Evolutionary conservation across 2,797 vertebrate genomes (phyloP).

Genomic region (Macrochelys suwanniensis): DNA sequence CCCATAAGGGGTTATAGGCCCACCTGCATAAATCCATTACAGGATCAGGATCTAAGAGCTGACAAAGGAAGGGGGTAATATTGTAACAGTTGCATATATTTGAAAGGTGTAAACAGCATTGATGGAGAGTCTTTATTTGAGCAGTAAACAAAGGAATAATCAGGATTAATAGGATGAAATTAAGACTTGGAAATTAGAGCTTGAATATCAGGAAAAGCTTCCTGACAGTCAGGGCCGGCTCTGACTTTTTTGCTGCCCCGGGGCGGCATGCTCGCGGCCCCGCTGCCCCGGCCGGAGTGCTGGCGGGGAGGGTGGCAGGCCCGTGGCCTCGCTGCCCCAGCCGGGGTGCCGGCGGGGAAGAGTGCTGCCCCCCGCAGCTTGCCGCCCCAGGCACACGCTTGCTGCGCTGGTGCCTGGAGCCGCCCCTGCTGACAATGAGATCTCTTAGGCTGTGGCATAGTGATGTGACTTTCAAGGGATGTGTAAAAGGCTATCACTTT

Average conservation of each 20-base stretch:
- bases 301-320: too few species aligned
- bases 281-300: too few species aligned
- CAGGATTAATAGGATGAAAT: not conserved
- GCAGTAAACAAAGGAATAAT: not conserved
- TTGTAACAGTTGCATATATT: not conserved
- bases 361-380: too few species aligned
- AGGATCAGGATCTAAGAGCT: not conserved
- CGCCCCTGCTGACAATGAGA: not conserved
- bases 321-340: too few species aligned
- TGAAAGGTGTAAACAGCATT: not conserved
- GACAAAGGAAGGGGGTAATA: accelerated
- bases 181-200: not conserved
- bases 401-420: too few species aligned
- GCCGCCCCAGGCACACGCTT: too few species aligned
- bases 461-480: not conserved
- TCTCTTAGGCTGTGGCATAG: not conserved
- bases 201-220: not conserved
- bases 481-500: not conserved
- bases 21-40: accelerated
- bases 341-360: too few species aligned
- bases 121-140: not conserved
- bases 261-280: too few species aligned
- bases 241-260: too few species aligned
- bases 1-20: not conserved
- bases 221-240: too few species aligned